Evolutionary conservation across 2,797 vertebrate genomes (phyloP), one percentile per base, ranked within the genome.

Genomic region (Phaenicophaeus curvirostris): DNA sequence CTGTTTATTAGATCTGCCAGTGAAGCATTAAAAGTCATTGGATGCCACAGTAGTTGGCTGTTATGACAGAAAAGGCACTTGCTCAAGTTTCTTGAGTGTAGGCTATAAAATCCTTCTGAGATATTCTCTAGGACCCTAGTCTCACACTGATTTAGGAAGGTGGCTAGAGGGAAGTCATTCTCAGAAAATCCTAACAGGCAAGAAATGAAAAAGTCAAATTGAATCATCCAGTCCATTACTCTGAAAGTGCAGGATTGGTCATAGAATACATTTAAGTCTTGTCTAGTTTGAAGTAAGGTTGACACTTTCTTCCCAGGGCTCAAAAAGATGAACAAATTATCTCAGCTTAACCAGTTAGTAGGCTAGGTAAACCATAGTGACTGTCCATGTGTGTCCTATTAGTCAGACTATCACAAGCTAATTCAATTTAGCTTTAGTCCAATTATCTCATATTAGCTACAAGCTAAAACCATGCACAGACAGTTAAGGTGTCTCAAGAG

Each of bases 401-500:
- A 96, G 25, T 27, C 48, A 89, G 68, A 21, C 68, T 42, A 50
- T 44, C 69, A 24, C 23, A 68, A 33, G 5, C 42, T 93, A 91
- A 91, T 86, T 90, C 30, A 92, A 75, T 94, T 93, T 81, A 92
- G 17, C 30, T 95, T 68, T 74, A 76, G 39, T 20, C 63, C 74
- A 93, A 73, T 96, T 93, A 92, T 44, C 77, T 84, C 77, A 86
- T 33, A 80, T 93, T 86, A 95, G 33, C 77, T 69, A 39, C 0
- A 13, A 94, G 71, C 80, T 82, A 8, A 75, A 92, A 84, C 66
- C 58, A 39, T 14, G 5, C 51, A 48, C 51, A 84, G 80, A n/a
- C 37, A 90, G 46, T 69, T 51, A 33, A 51, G 25, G 44, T 84
- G 54, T 54, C 51, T 66, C 46, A 11, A n/a, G 35, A 8, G 7